These are phyloP conservation scores for Megalops atlanticus DNA, from an alignment of 2,113 vertebrate species.

Conservation along the genomic window DNA sequence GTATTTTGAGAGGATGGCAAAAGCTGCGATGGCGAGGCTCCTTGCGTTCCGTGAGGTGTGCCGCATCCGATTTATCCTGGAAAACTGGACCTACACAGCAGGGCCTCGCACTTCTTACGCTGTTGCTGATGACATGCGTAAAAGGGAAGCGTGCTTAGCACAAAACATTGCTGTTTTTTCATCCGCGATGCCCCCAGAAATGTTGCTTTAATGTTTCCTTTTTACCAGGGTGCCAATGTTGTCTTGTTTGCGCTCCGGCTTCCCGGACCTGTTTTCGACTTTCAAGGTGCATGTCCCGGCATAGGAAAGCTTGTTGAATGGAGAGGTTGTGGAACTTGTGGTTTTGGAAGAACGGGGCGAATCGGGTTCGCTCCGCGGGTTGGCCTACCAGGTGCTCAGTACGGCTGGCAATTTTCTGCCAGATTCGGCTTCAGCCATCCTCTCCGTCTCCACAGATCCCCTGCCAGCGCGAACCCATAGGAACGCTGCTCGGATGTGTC, in stretches of 20 bases:
- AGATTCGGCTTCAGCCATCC: background rate
- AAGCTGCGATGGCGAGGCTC: background rate
- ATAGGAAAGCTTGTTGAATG: background rate
- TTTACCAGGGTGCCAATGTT: background rate
- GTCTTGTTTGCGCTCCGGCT: background rate
- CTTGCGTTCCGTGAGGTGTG: background rate
- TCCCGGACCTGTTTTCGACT: background rate
- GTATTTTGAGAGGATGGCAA: background rate
- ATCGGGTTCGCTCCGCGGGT: background rate
- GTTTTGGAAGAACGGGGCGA: background rate
- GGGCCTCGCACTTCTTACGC: background rate
- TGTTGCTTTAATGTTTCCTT: background rate
- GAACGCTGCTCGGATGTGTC: slow-evolving; percentile 45
- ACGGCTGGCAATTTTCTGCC: background rate
- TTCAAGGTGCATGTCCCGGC: background rate
- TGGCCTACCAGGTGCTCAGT: background rate
- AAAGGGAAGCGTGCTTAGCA: background rate
- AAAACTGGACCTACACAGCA: background rate
- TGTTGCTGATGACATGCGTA: background rate
- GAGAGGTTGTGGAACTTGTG: background rate
- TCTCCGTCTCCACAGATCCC: slow-evolving; percentile 16
- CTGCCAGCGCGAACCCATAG: slow-evolving; percentile 21
- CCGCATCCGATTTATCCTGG: background rate
- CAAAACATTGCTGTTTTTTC: background rate
- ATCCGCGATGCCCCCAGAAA: background rate